A percentile compares a stretch with the other conserved stretches of the same genome.
Conservation (phyloP, 2,888 invertebrate genomes). For the Lepas anatifera region DNA sequence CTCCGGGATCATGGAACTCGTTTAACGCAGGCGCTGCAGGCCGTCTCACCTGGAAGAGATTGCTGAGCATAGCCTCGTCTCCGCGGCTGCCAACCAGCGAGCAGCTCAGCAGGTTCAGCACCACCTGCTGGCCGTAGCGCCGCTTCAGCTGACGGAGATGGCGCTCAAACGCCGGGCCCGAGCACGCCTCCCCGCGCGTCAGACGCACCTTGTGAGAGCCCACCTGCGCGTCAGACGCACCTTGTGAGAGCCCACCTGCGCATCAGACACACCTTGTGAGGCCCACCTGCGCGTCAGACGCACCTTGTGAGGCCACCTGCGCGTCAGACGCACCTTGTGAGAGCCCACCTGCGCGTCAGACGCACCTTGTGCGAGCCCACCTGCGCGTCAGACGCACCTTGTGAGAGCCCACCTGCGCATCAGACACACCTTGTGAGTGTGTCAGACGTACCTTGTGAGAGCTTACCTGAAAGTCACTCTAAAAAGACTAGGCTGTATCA, state of each 20-base stretch:
- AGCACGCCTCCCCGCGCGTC: slow-evolving; percentile 88
- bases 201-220: slow-evolving; percentile 97
- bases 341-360: slow-evolving; percentile 84
- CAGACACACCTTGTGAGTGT: too few species aligned
- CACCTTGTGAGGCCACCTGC: too few species aligned
- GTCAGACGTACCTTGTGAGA: slow-evolving; percentile 97
- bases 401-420: too few species aligned
- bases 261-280: too few species aligned
- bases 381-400: too few species aligned
- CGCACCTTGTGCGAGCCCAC: too few species aligned
- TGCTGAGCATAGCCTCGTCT: slow-evolving; percentile 89
- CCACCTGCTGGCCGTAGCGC: slow-evolving; percentile 75
- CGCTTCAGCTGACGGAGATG: slow-evolving; percentile 75
- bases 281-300: too few species aligned
- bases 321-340: slow-evolving; percentile 92
- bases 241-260: too few species aligned
- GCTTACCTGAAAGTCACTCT: slow-evolving; percentile 80
- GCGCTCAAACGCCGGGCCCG: slow-evolving; percentile 81
- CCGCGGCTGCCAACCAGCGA: slow-evolving; percentile 88
- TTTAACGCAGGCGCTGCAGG: too few species aligned
- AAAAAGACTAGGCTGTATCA: too few species aligned
- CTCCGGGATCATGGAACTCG: too few species aligned
- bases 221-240: too few species aligned
- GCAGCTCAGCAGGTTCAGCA: slow-evolving; percentile 74
- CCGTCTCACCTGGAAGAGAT: slow-evolving; percentile 60